phyloP scores from a whole-genome alignment of 2,797 vertebrate genomes.

The Enteromius unitaeniatus region DNA sequence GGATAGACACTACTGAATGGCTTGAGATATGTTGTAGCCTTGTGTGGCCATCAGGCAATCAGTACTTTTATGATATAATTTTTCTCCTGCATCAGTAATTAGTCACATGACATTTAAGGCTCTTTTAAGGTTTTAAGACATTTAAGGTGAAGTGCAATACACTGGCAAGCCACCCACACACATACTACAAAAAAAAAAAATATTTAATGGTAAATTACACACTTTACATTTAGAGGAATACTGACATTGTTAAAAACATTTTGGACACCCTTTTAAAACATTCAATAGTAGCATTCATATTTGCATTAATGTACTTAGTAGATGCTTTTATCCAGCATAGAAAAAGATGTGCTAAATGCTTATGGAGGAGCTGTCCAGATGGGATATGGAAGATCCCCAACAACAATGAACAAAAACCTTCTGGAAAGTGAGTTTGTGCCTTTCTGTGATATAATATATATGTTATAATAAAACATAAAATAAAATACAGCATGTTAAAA shows the following conservation, averaged over 20 bases:
- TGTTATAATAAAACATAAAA: conserved; percentile 16
- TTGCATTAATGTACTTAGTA: not conserved
- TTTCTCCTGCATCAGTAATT: not conserved
- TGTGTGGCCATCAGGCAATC: not conserved
- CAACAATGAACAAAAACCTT: not conserved
- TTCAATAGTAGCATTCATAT: not conserved
- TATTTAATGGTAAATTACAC: not conserved
- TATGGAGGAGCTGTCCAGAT: not conserved
- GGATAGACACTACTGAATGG: not conserved
- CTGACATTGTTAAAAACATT: not conserved
- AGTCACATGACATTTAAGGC: not conserved
- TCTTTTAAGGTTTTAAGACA: no score
- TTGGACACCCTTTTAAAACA: not conserved
- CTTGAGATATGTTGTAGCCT: not conserved
- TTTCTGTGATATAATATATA: conserved; percentile 8
- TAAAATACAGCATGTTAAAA: conserved; percentile 11
- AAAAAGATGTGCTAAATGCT: not conserved
- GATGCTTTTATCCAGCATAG: not conserved
- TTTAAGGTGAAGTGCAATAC: not conserved
- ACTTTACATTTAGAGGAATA: not conserved
- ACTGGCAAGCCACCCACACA: not conserved
- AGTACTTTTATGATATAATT: not conserved
- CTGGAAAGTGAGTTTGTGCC: not conserved
- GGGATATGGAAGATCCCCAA: not conserved
- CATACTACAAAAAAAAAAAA: not conserved